Percentiles rank a stretch among this genome's conserved stretches.
phyloP scores from a whole-genome alignment of 2,888 invertebrate genomes.

The Agrochola circellaris region DNA sequence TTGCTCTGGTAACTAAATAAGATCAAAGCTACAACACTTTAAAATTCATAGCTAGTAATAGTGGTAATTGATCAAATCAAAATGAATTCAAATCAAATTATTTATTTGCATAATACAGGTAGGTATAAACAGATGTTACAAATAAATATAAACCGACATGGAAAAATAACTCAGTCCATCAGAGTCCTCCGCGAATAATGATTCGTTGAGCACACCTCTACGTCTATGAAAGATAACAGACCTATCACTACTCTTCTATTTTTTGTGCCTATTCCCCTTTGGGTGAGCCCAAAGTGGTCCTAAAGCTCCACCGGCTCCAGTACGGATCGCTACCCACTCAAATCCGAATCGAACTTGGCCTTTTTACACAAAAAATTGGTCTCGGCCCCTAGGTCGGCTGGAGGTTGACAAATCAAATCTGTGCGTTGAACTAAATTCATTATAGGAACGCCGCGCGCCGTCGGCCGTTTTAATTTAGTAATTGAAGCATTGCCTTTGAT shows the following conservation, averaged over 20 bases:
- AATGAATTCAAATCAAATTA: too few relatives aligned
- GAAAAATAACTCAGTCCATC: too few relatives aligned
- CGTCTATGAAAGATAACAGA: conserved; percentile 8
- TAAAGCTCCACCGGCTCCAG: conserved; percentile 7
- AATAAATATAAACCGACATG: too few relatives aligned
- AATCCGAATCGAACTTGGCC: conserved; percentile 28
- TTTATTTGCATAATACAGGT: too few relatives aligned
- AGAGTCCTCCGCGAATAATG: background rate
- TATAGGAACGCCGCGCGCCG: conserved; percentile 9
- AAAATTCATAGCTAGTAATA: background rate
- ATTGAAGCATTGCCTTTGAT: conserved; percentile 40
- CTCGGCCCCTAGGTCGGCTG: conserved; percentile 4
- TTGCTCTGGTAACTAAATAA: background rate
- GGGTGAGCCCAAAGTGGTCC: conserved; percentile 11
- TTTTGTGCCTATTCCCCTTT: background rate
- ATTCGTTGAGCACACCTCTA: background rate
- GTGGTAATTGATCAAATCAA: too few relatives aligned
- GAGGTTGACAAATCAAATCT: conserved; percentile 54
- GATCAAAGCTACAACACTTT: background rate
- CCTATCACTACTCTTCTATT: conserved; percentile 12
- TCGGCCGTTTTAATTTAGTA: conserved; percentile 35
- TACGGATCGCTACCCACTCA: conserved; percentile 13
- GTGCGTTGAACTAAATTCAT: conserved; percentile 42
- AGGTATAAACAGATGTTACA: too few relatives aligned
- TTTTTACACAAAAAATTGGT: conserved; percentile 30